Evolutionary conservation across 2,113 vertebrate species (phyloP).

Genomic region (Cygnus atratus): DNA sequence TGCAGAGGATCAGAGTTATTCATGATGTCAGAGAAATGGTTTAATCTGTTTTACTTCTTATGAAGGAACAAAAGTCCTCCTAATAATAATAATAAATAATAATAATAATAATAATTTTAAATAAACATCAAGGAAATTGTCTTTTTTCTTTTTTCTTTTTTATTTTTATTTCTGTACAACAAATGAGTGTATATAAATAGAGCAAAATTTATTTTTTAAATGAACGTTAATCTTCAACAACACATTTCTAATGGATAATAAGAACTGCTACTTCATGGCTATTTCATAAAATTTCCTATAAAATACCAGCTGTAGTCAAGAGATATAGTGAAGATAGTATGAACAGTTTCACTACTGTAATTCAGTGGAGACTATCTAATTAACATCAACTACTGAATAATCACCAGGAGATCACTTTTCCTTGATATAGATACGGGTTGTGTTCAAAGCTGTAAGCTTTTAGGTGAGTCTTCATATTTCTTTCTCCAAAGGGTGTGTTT

Average conservation of each 20-base stretch:
- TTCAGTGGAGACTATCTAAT: not conserved
- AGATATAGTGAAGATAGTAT: not conserved
- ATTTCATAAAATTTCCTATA: not conserved
- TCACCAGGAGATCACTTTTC: not conserved
- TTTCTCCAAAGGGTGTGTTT: not conserved
- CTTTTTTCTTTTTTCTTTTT: not conserved
- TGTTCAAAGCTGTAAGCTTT: not conserved
- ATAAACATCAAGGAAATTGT: not conserved
- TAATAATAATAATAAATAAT: not conserved
- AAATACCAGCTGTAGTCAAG: not conserved
- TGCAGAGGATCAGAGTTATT: not conserved
- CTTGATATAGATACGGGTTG: not conserved
- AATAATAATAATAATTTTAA: not conserved
- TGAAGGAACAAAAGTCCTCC: not conserved
- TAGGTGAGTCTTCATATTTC: not conserved
- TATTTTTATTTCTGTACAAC: not conserved
- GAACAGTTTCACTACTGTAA: not conserved
- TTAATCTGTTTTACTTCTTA: not conserved
- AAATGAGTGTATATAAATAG: not conserved
- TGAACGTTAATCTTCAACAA: not conserved
- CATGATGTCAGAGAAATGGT: not conserved
- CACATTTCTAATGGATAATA: not conserved
- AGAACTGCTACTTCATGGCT: not conserved
- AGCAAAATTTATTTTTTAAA: not conserved
- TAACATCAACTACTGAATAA: not conserved